Evolutionary conservation across 2,888 invertebrate genomes (phyloP), one percentile per base, ranked within the genome.

Genomic region (Odontothrips loti): DNA sequence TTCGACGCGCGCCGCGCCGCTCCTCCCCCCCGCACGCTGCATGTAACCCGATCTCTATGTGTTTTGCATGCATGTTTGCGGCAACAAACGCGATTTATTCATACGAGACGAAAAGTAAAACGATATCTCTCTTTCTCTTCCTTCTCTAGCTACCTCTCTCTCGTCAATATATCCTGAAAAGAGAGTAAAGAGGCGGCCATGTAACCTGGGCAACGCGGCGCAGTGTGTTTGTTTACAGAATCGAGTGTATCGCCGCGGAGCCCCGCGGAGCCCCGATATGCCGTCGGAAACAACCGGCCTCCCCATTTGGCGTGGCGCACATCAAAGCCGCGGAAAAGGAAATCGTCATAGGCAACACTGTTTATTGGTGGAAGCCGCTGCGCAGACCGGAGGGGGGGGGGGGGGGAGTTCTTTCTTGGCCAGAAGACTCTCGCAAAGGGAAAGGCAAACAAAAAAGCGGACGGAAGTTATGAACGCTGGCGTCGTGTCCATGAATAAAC

Each of bases 271-370:
- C 34, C 58, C 0, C 6, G 11, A 17, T 58, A 15, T 0, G 20
- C 58, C 17, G 58, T 58, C 58, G 17, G 58, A 17, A 58, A 58
- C 58, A 58, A 58, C 12, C 17, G 3, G 34, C 34, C 34, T 6
- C 34, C 34, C 34, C 34, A 43, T 43, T 43, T 43, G 34, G 34
- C 34, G 34, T 43, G 34, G 58, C 58, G 27, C 68, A 75, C 68
- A 27, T 75, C 68, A 75, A 75, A 75, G 68, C 68, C 68, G 23
- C 68, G 68, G 68, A 75, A 75, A 23, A 27, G 68, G 68, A 75
- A 75, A 75, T 75, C 68, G 68, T 75, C 68, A 75, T 75, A 23
- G 68, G 23, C 68, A 58, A 9, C 68, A 23, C 68, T 75, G 68
- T 75, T 75, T 75, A 75, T 75, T 75, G 68, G 23, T 27, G 68